These are phyloP conservation scores for Heliconius charithonia DNA, from an alignment of 2,888 invertebrate species.

Conservation along the genomic window DNA sequence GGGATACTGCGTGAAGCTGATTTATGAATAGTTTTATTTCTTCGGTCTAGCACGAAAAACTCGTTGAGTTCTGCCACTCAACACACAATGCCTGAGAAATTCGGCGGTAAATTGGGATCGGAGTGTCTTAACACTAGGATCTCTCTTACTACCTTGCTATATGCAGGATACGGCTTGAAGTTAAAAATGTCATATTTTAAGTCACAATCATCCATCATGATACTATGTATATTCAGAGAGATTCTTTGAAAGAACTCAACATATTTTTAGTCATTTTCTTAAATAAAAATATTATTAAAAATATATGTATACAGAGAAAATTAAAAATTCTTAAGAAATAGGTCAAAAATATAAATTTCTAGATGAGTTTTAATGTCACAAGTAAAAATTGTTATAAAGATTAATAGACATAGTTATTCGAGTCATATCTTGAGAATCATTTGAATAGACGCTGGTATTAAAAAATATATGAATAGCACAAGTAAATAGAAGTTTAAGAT, in stretches of 20 bases:
- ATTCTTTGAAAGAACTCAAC: neutral
- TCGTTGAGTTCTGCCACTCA: too few species aligned
- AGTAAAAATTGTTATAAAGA: neutral
- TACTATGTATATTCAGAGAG: too few species aligned
- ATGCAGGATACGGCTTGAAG: too few species aligned
- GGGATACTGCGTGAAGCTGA: too few species aligned
- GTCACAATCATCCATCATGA: neutral
- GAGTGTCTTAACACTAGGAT: too few species aligned
- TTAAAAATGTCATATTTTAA: neutral
- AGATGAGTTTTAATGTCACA: neutral
- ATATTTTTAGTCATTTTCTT: neutral
- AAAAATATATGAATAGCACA: constrained; percentile 23
- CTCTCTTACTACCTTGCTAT: too few species aligned
- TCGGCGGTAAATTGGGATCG: too few species aligned
- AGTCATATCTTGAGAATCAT: constrained; percentile 11
- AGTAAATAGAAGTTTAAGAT: constrained; percentile 1
- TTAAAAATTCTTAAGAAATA: neutral
- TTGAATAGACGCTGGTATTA: constrained; percentile 17
- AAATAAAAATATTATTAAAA: neutral
- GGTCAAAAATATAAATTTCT: constrained; percentile 2
- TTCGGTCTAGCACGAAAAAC: too few species aligned
- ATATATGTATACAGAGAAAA: neutral
- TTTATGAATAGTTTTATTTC: too few species aligned
- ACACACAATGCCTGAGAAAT: too few species aligned
- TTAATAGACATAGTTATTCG: constrained; percentile 14